phyloP scores from a whole-genome alignment of 2,113 vertebrate genomes.

The Ciconia boyciana region DNA sequence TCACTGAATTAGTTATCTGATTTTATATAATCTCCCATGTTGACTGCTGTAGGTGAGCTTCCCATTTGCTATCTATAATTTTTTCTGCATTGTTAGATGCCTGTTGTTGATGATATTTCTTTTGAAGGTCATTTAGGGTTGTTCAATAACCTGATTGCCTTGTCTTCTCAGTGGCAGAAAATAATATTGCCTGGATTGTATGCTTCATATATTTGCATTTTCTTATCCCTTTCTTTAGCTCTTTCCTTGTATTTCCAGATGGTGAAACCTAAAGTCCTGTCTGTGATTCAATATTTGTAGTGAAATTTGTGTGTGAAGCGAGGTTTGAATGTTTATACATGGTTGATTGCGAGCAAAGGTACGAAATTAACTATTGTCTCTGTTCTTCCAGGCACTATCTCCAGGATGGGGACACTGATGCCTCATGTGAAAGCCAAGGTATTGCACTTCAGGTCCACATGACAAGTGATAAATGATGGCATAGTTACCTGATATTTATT shows the following conservation, averaged over 20 bases:
- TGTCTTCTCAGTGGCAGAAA: not conserved
- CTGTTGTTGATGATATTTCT: not conserved
- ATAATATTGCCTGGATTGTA: not conserved
- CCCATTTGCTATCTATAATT: not conserved
- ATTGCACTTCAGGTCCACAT: not conserved
- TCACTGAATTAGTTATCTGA: not conserved
- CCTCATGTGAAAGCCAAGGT: conserved; percentile 73
- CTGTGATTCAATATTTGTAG: not conserved
- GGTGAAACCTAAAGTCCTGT: not conserved
- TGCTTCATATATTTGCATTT: not conserved
- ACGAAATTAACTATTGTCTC: not conserved
- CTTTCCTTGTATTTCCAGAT: not conserved
- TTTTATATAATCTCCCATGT: not conserved
- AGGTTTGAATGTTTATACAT: not conserved
- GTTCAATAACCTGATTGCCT: not conserved
- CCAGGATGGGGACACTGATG: conserved; percentile 77
- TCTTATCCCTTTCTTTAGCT: not conserved
- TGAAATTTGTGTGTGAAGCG: not conserved
- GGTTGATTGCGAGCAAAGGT: not conserved
- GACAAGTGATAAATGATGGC: not conserved
- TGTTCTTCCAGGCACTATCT: conserved; percentile 71
- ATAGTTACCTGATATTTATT: not conserved
- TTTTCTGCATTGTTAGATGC: not conserved
- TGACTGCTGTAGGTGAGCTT: not conserved
- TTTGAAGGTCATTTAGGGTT: not conserved